These are phyloP conservation scores for Gymnocheta viridis DNA, from an alignment of 2,888 invertebrate genomes.

Conservation along the genomic window DNA sequence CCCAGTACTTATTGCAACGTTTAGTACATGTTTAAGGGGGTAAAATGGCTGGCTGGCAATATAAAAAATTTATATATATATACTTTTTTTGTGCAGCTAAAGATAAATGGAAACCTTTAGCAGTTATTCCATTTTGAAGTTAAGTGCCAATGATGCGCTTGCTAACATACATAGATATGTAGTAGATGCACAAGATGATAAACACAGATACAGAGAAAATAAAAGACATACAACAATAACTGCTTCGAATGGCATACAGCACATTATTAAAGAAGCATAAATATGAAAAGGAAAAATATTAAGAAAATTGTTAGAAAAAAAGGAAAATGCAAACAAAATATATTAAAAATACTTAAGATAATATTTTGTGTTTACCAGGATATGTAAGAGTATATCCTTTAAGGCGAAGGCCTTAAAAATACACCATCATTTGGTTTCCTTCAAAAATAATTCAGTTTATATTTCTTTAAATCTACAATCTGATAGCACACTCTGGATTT, in stretches of 20 bases:
- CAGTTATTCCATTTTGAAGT: slow-evolving; percentile 59
- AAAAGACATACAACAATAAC: slow-evolving; percentile 51
- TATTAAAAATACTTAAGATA: neutral
- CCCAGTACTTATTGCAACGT: slow-evolving; percentile 63
- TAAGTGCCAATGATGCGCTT: slow-evolving; percentile 66
- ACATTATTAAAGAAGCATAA: slow-evolving; percentile 19
- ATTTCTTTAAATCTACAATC: neutral
- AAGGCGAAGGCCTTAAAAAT: neutral
- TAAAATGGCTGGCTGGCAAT: slow-evolving; percentile 38
- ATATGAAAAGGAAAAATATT: slow-evolving; percentile 3
- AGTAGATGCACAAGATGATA: slow-evolving; percentile 56
- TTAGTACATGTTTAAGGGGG: slow-evolving; percentile 64
- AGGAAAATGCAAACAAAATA: neutral
- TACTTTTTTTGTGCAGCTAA: neutral
- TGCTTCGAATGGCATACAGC: slow-evolving; percentile 39
- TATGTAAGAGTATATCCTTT: neutral
- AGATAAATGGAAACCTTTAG: slow-evolving; percentile 48
- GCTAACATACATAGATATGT: slow-evolving; percentile 14
- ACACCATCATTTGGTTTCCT: too few relatives aligned
- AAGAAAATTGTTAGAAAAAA: neutral
- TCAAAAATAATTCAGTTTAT: too few relatives aligned
- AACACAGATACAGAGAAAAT: slow-evolving; percentile 45
- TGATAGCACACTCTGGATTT: neutral
- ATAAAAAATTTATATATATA: neutral
- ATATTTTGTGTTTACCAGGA: neutral